Base-by-base conservation (phyloP, 1,140 invertebrate species). In the Trachymyrmex cornetzi region DNA sequence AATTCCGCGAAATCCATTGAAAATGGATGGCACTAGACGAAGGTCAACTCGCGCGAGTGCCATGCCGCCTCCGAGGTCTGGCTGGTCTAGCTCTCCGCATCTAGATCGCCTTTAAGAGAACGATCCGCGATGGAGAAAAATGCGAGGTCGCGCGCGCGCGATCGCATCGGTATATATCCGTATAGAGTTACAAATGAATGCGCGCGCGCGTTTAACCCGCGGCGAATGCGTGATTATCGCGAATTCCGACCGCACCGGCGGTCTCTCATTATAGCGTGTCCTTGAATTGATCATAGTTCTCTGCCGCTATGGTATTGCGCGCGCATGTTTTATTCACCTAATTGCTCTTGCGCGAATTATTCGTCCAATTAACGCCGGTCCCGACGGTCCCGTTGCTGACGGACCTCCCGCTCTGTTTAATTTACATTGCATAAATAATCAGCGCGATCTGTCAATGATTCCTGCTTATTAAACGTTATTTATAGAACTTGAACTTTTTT, bases 61-160 rank as follows among this genome's bases (percentile, higher is more conserved):
- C 38, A 12, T 50, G 34, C 16, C 53, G 61, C 19, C 48, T 30
- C 4, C 34, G 38, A 44, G 38, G 38, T 44, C 38, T 11, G 22
- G 61, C 16, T 11, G 38, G 38, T 38, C 38, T 44, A 30, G 61
- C 16, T 11, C 77, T 50, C 85, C 55, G 59, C 67, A 82, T 79
- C 75, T 87, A 88, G 88, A 91, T 90, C 86, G 75, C 91, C 88
- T 91, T 91, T 91, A 90, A 80, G 24, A 74, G 69, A 84, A n/a
- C 80, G 88, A 89, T 87, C 67, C 85, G 74, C 64, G 85, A 91
- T 87, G 84, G 86, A 50, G 89, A 87, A 91, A 91, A 91, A 91
- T 91, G 88, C 90, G 86, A 91, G 91, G 90, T 80, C 90, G 84
- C 30, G 77, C 48, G 77, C 48, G 64, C 50, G 77, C 30, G 64